Evolutionary conservation across 2,797 vertebrate species (phyloP), one percentile per base, ranked within the genome.

Genomic region (Lagorchestes hirsutus): DNA sequence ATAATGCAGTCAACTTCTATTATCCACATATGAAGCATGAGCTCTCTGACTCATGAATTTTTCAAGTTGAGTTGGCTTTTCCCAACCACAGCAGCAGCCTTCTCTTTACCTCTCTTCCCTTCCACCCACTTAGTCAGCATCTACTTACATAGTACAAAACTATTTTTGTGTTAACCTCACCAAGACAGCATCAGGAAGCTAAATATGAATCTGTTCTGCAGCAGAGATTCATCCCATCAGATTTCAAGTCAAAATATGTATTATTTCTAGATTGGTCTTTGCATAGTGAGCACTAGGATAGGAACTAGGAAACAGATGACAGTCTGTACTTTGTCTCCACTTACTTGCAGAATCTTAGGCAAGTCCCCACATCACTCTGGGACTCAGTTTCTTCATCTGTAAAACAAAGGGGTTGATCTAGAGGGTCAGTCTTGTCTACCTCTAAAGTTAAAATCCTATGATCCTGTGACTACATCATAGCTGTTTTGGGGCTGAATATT

Each of bases 181-280:
- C 29, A 92, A 95, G 93, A 55, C 90, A 82, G 87, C 93, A 82
- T 40, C 59, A 92, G 74, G 50, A 95, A n/a, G 5, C 22, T 74
- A 92, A n/a, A 94, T 95, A 92, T 22, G 95, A 91, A 92, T 93
- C n/a, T 55, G 27, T 34, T 93, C 22, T 87, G 54, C 14, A 95
- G 55, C 3, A 46, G 54, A n/a, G 82, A 90, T 24, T 1, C 59
- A 95, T 96, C 3, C 82, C 67, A 95, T 96, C 55, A n/a, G 46
- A 11, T 90, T 96, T 93, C n/a, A 56, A 96, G 55, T 93, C 93
- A 95, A 94, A 96, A 46, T 93, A 5, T 82, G 62, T 92, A 95
- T 93, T 46, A 56, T 93, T 97, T 97, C 50, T n/a, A n/a, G 14
- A 74, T 74, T 74, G 34, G 34, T 50, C 29, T 92, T 67, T 93